These are phyloP conservation scores for Leptatherina wallacei DNA, from an alignment of 2,797 vertebrate species.

Conservation along the genomic window DNA sequence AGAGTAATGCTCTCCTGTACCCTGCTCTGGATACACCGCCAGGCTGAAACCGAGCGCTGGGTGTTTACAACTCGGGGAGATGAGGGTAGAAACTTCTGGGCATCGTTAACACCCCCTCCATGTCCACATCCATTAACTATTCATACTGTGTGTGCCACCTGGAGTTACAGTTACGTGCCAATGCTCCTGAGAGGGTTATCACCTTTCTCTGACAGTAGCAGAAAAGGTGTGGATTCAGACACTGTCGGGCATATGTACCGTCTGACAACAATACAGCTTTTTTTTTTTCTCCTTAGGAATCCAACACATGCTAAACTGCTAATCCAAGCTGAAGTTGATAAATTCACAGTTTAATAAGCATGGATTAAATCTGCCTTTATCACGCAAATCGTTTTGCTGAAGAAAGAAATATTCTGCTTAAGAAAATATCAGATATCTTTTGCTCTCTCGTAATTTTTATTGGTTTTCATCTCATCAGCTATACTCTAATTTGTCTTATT, in stretches of 20 bases:
- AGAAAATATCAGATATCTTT: conserved; percentile 1
- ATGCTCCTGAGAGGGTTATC: conserved; percentile 80
- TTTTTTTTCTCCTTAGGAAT: neutral
- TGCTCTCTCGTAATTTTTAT: neutral
- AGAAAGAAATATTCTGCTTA: neutral
- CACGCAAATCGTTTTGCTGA: conserved; percentile 1
- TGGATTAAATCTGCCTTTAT: neutral
- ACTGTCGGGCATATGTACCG: conserved; percentile 46
- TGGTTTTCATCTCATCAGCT: neutral
- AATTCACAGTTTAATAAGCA: neutral
- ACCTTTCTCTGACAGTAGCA: conserved; percentile 82
- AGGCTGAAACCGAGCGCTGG: conserved; percentile 78
- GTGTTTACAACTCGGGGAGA: conserved; percentile 83
- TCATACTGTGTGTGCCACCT: conserved; percentile 86
- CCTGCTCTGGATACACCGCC: conserved; percentile 69
- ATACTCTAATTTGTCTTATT: neutral
- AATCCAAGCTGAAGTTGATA: neutral
- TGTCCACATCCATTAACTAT: conserved; percentile 85
- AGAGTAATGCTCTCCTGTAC: conserved; percentile 74
- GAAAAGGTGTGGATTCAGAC: conserved; percentile 79
- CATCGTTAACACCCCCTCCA: conserved; percentile 83
- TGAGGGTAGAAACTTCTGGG: conserved; percentile 84
- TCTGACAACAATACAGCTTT: conserved; percentile 21
- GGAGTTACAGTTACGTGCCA: conserved; percentile 86
- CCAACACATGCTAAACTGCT: neutral